These are phyloP conservation scores for Pilophorus perplexus DNA, from an alignment of 2,888 invertebrate genomes.

Conservation along the genomic window DNA sequence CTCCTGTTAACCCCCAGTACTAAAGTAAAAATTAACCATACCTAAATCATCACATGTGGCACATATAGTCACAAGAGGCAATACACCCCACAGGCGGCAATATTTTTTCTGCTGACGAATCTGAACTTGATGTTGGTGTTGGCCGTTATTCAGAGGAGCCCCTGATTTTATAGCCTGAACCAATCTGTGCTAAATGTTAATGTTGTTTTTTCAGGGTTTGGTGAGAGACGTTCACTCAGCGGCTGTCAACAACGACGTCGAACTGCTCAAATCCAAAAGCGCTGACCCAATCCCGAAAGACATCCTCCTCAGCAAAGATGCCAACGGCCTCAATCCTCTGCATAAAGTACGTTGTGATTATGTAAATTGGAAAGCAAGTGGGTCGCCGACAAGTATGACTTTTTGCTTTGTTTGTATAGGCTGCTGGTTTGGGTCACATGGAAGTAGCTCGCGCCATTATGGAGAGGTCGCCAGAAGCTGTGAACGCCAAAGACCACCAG, in stretches of 20 bases:
- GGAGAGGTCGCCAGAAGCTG: slow-evolving; percentile 65
- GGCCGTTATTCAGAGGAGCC: no score
- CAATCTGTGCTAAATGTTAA: no score
- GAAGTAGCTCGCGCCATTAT: slow-evolving; percentile 73
- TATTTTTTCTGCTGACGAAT: no score
- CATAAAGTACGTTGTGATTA: slow-evolving; percentile 66
- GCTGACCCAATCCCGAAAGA: slow-evolving; percentile 69
- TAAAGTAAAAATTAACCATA: no score
- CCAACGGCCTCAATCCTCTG: slow-evolving; percentile 77
- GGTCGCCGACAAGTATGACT: neutral
- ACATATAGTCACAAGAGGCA: no score
- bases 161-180: no score
- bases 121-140: no score
- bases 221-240: slow-evolving; percentile 78
- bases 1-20: no score
- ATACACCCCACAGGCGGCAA: no score
- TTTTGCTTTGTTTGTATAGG: slow-evolving; percentile 57
- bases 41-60: no score
- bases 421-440: slow-evolving; percentile 75
- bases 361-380: no score
- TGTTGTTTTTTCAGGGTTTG: slow-evolving; percentile 63
- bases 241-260: slow-evolving; percentile 73
- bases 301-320: slow-evolving; percentile 72
- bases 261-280: slow-evolving; percentile 64
- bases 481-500: slow-evolving; percentile 71